phyloP scores from a whole-genome alignment of 2,888 invertebrate genomes.

The Kryphioiulus occultus region DNA sequence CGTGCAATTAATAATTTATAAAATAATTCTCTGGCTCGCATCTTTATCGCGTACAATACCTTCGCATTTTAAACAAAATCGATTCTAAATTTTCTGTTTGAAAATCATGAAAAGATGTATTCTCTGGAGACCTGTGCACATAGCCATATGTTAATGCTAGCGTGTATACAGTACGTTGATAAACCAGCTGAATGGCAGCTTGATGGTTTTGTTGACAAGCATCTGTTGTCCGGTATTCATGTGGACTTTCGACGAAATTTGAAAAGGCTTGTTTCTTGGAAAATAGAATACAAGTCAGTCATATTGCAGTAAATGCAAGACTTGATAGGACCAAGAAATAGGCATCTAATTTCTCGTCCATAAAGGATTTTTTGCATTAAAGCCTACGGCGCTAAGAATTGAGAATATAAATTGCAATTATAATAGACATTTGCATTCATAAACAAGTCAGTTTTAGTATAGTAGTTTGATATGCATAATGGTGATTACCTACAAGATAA shows the following conservation, averaged over 20 bases:
- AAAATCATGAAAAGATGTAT: not conserved
- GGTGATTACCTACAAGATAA: constrained; percentile 7
- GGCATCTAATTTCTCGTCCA: not conserved
- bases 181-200: not conserved
- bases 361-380: not conserved
- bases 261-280: not conserved
- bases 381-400: constrained; percentile 16
- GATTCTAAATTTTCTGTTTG: not conserved
- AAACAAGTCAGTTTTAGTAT: constrained; percentile 15
- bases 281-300: not conserved
- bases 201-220: not conserved
- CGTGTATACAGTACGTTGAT: not conserved
- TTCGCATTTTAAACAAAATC: not conserved
- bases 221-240: not conserved
- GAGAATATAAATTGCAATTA: constrained; percentile 12
- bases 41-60: not conserved
- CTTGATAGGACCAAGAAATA: not conserved
- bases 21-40: not conserved
- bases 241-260: not conserved
- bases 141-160: not conserved
- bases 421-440: constrained; percentile 33
- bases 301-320: no score
- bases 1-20: not conserved
- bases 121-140: not conserved
- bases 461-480: not conserved